Evolutionary conservation across 2,113 vertebrate species (phyloP).

Genomic region (Gymnobelideus leadbeateri): DNA sequence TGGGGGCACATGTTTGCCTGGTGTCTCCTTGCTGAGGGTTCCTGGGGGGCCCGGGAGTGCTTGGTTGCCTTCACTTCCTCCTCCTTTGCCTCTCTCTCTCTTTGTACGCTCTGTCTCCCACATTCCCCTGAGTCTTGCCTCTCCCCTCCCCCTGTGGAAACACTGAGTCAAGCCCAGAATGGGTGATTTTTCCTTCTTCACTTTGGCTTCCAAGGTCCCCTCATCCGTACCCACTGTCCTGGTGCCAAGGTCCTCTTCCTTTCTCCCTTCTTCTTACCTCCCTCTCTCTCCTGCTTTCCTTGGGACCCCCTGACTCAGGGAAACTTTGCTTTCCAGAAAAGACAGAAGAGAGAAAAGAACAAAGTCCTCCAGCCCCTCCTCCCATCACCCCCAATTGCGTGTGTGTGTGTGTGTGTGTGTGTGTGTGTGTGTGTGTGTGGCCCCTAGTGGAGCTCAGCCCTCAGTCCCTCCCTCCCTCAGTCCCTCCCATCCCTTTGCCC

Average conservation of each 20-base stretch:
- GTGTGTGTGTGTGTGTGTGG: slow-evolving; percentile 44
- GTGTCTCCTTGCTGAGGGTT: background rate
- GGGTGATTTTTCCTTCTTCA: slow-evolving; percentile 23
- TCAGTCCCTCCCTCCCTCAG: slow-evolving; percentile 60
- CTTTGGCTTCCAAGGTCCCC: slow-evolving; percentile 10
- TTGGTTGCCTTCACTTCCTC: no score
- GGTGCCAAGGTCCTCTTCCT: background rate
- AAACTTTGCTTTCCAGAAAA: background rate
- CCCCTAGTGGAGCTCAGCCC: slow-evolving; percentile 60
- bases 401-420: background rate
- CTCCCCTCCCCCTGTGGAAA: slow-evolving; percentile 40
- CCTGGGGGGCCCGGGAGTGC: background rate
- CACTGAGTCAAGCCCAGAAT: slow-evolving; percentile 51
- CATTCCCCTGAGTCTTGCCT: background rate
- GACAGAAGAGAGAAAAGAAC: background rate
- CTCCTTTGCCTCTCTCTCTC: background rate
- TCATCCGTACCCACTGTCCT: background rate
- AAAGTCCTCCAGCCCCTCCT: background rate
- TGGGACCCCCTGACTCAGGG: background rate
- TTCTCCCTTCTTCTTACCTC: background rate
- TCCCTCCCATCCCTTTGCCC: slow-evolving; percentile 58
- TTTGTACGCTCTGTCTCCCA: background rate
- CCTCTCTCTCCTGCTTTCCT: background rate
- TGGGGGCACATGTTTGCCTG: rapidly evolving
- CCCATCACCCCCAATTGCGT: background rate